Evolutionary conservation across 64 coral and sea anemone species (phyloP), one percentile per base, ranked within the genome.

Genomic region (Montipora foliosa): DNA sequence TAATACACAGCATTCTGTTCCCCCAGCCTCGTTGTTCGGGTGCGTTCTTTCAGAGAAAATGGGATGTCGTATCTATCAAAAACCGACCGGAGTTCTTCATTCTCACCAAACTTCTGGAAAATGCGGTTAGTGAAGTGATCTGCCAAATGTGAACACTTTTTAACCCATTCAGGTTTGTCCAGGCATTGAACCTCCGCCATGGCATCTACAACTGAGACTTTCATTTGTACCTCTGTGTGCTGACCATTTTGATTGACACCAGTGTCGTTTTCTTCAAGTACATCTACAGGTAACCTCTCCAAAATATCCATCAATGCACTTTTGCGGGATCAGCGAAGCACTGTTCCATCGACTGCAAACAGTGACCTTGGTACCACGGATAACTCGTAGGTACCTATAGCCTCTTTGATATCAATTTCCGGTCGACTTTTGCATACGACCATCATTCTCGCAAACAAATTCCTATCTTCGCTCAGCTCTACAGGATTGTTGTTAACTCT

Each of bases 51-150:
- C 15, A 83, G 55, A 46, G 89, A 91, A 44, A 58, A 76, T 8
- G 67, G 47, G 15, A 92, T 37, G n/a, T 92, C 90, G 49, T 92
- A 92, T 57, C 80, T 92, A 52, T 92, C 80, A 55, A 84, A 92
- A 46, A 22, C 62, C 52, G 84, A 47, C 2, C 59, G 80, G 4
- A 84, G 8, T 84, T 92, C 79, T 6, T 84, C 67, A 83, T 50
- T 84, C 6, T 21, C 80, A 50, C 17, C 2, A 19, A 75, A 92
- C 51, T 47, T 92, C 13, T 75, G 14, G 14, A 84, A 22, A 47
- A 92, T 25, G 67, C 74, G 88, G 15, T 77, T 48, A 47, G 46
- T 60, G 49, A 90, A 90, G 51, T 90, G 88, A 17, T 79, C 88
- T 61, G 88, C 88, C 5, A 90, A 53, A 15, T 79, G 49, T 16